Evolutionary conservation across 2,888 invertebrate genomes (phyloP).

Genomic region (Chaetoderma sp.): DNA sequence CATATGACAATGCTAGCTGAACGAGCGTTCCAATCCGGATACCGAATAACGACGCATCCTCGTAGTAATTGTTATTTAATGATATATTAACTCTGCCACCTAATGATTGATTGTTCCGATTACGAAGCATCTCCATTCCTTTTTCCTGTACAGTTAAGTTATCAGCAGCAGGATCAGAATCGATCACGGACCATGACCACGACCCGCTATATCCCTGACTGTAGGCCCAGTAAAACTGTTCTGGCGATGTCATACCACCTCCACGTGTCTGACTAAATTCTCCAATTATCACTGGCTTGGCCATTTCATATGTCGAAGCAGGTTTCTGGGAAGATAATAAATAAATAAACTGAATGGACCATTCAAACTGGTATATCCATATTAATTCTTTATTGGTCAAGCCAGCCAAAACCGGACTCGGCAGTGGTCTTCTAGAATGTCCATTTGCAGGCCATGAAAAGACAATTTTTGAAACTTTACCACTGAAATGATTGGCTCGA

Average conservation of each 20-base stretch:
- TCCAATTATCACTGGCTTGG: constrained; percentile 45
- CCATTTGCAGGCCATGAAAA: too few species aligned
- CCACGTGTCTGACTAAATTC: constrained; percentile 46
- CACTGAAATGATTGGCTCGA: too few species aligned
- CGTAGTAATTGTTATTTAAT: background rate
- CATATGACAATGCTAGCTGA: too few species aligned
- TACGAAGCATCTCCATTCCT: constrained; percentile 30
- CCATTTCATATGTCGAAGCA: constrained; percentile 28
- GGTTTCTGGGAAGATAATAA: constrained; percentile 23
- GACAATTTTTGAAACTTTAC: too few species aligned
- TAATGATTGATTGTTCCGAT: constrained; percentile 35
- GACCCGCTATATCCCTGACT: constrained; percentile 40
- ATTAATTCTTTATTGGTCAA: too few species aligned
- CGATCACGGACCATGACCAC: constrained; percentile 40
- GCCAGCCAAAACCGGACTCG: too few species aligned
- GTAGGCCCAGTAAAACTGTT: constrained; percentile 37
- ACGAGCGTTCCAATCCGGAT: too few species aligned
- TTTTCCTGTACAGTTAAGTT: constrained; percentile 27
- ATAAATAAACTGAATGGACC: background rate
- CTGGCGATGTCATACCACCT: constrained; percentile 28
- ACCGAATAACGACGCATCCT: too few species aligned
- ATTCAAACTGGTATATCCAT: background rate
- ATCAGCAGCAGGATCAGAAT: constrained; percentile 28
- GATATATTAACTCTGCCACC: constrained; percentile 38
- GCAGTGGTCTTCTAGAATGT: too few species aligned